Evolutionary conservation across 2,797 vertebrate genomes (phyloP).

Genomic region (Rachycentron canadum): DNA sequence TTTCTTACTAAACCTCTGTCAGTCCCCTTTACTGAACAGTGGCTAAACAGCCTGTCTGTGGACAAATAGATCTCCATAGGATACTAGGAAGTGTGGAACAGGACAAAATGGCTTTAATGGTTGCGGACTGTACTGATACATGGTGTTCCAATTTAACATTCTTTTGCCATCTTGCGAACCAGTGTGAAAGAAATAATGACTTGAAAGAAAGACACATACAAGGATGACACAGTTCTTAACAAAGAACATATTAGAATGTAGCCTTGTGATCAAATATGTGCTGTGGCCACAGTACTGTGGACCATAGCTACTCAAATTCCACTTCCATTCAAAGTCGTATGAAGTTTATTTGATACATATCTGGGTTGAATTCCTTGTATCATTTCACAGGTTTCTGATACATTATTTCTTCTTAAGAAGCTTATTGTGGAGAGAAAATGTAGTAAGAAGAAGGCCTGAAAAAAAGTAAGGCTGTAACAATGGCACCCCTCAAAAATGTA

Average conservation of each 20-base stretch:
- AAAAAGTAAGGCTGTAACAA: neutral
- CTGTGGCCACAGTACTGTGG: neutral
- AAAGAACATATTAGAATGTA: constrained; percentile 14
- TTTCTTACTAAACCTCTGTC: constrained; percentile 6
- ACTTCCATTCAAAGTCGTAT: neutral
- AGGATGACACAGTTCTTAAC: constrained; percentile 19
- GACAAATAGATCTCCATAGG: constrained; percentile 32
- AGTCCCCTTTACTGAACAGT: constrained; percentile 9
- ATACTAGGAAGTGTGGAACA: constrained; percentile 54
- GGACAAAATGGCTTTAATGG: constrained; percentile 56
- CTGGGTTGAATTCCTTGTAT: neutral
- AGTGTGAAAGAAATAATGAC: constrained; percentile 60
- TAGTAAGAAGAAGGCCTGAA: neutral
- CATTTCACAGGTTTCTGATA: constrained; percentile 4
- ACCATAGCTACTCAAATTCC: constrained; percentile 5
- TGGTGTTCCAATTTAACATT: constrained; percentile 60
- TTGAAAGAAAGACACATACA: constrained; percentile 17
- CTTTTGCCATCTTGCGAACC: constrained; percentile 41
- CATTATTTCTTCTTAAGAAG: neutral
- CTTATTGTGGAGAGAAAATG: constrained; percentile 20
- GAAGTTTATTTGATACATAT: neutral
- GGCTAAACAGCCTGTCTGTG: constrained; percentile 11
- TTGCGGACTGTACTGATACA: constrained; percentile 65
- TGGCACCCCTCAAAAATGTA: constrained; percentile 2
- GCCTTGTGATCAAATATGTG: constrained; percentile 13